phyloP scores from a whole-genome alignment of 2,797 vertebrate species.

The Bradypodion ventrale region DNA sequence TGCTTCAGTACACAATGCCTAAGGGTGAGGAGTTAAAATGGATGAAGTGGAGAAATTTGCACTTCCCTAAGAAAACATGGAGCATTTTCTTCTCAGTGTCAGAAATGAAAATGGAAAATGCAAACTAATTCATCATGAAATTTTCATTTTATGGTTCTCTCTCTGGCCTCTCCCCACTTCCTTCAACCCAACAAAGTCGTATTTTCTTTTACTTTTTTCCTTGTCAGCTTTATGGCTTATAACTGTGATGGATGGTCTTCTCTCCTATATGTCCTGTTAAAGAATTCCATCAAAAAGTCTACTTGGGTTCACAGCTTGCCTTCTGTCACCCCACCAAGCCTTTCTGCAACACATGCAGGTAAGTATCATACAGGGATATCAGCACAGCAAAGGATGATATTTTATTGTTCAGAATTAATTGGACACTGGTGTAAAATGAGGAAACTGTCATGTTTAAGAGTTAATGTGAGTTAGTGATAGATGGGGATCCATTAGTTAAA shows the following conservation, averaged over 20 bases:
- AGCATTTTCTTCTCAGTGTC: conserved; percentile 91
- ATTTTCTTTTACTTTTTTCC: conserved; percentile 68
- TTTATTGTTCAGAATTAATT: conserved; percentile 65
- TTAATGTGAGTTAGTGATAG: conserved; percentile 73
- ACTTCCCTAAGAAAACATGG: conserved; percentile 93
- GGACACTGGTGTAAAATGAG: conserved; percentile 71
- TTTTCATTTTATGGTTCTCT: conserved; percentile 83
- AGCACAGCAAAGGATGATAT: conserved; percentile 43
- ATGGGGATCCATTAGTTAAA: conserved; percentile 73
- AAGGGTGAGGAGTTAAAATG: conserved; percentile 85
- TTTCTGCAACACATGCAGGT: conserved; percentile 56
- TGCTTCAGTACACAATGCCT: conserved; percentile 86
- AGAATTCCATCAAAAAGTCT: conserved; percentile 64
- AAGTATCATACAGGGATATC: conserved; percentile 61
- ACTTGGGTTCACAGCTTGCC: conserved; percentile 74
- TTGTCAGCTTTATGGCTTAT: conserved; percentile 70
- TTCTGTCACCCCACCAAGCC: conserved; percentile 61
- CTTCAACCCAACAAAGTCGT: conserved; percentile 64
- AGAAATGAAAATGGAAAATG: conserved; percentile 85
- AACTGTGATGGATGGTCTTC: conserved; percentile 65
- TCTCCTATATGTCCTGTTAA: conserved; percentile 58
- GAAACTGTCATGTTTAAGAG: conserved; percentile 79
- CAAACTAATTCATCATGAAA: conserved; percentile 87
- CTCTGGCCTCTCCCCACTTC: conserved; percentile 74
- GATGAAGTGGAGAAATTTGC: conserved; percentile 95